Conservation (phyloP, 2,888 invertebrate genomes). For the Hyppa rectilinea region DNA sequence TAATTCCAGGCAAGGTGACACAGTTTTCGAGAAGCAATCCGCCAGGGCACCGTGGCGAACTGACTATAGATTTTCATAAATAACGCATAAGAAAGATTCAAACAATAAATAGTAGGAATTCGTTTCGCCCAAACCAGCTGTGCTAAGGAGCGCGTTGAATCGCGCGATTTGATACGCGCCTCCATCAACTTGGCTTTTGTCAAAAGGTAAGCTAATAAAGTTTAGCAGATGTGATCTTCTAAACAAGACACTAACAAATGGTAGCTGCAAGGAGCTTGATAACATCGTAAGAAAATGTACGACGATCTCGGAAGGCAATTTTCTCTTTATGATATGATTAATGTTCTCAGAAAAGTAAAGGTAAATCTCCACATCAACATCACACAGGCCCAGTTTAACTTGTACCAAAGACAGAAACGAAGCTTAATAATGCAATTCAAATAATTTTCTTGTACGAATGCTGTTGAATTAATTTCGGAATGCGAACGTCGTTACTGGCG, state of each 20-base stretch:
- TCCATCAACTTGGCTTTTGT: conserved; percentile 88
- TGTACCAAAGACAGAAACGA: conserved; percentile 37
- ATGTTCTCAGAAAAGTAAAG: conserved; percentile 65
- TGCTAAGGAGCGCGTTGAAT: conserved; percentile 87
- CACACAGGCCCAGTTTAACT: conserved; percentile 18
- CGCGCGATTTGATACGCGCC: conserved; percentile 89
- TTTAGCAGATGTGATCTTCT: conserved; percentile 90
- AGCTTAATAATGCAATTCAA: conserved; percentile 68
- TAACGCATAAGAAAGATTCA: conserved; percentile 87
- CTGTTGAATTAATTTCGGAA: conserved; percentile 76
- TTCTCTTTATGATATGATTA: conserved; percentile 78
- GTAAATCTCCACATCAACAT: conserved; percentile 33
- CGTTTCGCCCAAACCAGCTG: conserved; percentile 88
- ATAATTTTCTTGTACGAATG: conserved; percentile 66
- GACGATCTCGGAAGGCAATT: conserved; percentile 76
- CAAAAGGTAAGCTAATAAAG: conserved; percentile 88
- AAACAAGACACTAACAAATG: conserved; percentile 90
- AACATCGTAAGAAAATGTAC: conserved; percentile 77
- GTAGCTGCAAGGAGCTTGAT: conserved; percentile 77
- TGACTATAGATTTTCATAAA: conserved; percentile 87
- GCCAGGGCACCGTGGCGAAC: conserved; percentile 79
- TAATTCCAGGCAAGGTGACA: conserved; percentile 89
- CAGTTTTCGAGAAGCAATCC: conserved; percentile 79
- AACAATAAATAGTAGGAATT: conserved; percentile 89
- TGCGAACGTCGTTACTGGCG: conserved; percentile 76